Evolutionary conservation across 2,797 vertebrate species (phyloP), one percentile per base, ranked within the genome.

Genomic region (Champsocephalus gunnari): DNA sequence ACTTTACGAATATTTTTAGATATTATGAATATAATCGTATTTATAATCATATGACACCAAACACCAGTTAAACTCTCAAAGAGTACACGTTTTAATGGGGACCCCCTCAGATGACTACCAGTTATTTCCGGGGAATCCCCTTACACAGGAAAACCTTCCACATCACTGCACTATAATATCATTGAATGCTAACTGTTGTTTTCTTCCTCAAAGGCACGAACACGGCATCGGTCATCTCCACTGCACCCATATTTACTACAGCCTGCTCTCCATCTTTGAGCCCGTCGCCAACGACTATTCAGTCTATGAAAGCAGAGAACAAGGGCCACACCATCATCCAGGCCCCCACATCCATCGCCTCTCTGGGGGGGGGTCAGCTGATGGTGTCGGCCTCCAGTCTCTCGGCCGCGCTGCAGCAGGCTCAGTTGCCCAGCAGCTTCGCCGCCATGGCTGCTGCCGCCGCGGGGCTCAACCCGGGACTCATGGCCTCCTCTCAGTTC

Each of bases 361-460:
- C 95, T 47, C 89, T 98, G 17, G 96, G 96, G 68, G 88, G 94
- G 19, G 96, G 96, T 80, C 98, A 99, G 94, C 95, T 99, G 93
- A 98, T 99, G 96, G 96, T 99, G 94, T 93, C 98, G 0, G 89
- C 96, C 0, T 94, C 96, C 7, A 96, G 97, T 75, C 85, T 99
- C 87, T 93, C 96, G 2, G 96, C 97, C 0, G 97, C 98, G 0
- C 93, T 99, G 85, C 98, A 99, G 86, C 93, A 95, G 56, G 96
- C 96, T 21, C 97, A 97, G 92, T 79, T 99, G 90, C 97, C 98
- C 87, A 95, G 96, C 86, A 97, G 97, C 89, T 95, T 99, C 19
- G 98, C 98, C 16, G 98, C 98, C 70, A 99, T 99, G 97, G 98
- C 98, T 64, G 98, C 98, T 7, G 97, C 97, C 1, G 98, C 98